Percentiles rank a stretch among this genome's conserved stretches.
Conservation (phyloP, 2,113 vertebrate genomes). For the Galemys pyrenaicus region DNA sequence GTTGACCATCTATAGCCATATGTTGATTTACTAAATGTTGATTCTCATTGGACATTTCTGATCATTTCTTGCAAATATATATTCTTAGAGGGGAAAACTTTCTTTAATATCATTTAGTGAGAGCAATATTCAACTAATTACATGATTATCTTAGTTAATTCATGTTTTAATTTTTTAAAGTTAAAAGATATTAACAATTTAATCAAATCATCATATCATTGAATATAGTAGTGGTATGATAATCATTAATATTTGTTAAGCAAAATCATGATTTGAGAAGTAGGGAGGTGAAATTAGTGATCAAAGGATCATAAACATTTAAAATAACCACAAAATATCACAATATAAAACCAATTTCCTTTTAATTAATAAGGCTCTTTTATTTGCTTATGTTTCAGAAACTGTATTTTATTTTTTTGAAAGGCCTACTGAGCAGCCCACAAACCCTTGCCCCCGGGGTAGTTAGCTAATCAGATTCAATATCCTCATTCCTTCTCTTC, state of each 20-base stretch:
- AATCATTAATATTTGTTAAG: neutral
- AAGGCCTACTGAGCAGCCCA: slow-evolving; percentile 12
- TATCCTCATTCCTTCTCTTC: slow-evolving; percentile 33
- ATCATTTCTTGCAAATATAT: neutral
- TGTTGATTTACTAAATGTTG: neutral
- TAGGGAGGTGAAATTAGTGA: neutral
- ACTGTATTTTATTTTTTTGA: slow-evolving; percentile 53
- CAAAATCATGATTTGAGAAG: neutral
- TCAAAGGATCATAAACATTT: neutral
- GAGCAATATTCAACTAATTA: neutral
- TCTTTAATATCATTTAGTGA: neutral
- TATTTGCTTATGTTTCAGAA: slow-evolving; percentile 43
- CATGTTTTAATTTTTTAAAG: neutral
- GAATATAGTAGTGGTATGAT: neutral
- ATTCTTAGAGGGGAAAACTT: neutral
- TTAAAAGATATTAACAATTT: neutral
- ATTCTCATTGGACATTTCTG: neutral
- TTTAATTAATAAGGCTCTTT: neutral
- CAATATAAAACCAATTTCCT: neutral
- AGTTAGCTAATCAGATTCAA: neutral
- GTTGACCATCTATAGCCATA: neutral
- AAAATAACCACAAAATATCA: neutral
- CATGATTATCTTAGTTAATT: neutral
- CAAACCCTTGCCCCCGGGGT: slow-evolving; percentile 9
- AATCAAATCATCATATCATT: neutral